Evolutionary conservation across 2,113 vertebrate species (phyloP).

Genomic region (Hippocampus abdominalis): DNA sequence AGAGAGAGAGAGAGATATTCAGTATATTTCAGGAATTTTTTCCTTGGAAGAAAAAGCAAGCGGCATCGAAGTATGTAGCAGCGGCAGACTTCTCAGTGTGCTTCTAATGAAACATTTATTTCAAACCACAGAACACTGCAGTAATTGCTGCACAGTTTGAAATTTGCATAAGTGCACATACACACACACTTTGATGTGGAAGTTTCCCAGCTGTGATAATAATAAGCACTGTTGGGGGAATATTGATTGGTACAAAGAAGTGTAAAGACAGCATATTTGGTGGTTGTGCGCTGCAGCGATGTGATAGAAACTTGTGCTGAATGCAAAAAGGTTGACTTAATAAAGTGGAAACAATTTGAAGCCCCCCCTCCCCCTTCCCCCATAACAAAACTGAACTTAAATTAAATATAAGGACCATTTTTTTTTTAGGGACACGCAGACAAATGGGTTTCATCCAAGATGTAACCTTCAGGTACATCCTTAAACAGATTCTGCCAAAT

Average conservation of each 20-base stretch:
- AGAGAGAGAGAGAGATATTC: background rate
- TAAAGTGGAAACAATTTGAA: constrained; percentile 16
- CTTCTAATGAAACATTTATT: constrained; percentile 4
- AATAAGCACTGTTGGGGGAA: constrained; percentile 26
- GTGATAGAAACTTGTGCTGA: constrained; percentile 26
- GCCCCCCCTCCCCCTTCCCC: background rate
- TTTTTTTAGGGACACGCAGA: background rate
- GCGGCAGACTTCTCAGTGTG: background rate
- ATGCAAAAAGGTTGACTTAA: constrained; percentile 5
- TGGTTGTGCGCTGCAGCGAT: constrained; percentile 26
- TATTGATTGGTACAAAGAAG: constrained; percentile 24
- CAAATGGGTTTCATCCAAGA: constrained; percentile 31
- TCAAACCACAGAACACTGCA: background rate
- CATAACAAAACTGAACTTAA: background rate
- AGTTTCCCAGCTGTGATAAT: constrained; percentile 21
- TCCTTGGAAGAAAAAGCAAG: background rate
- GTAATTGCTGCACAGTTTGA: background rate
- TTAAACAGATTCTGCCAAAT: too few species aligned
- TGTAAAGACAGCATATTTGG: constrained; percentile 33
- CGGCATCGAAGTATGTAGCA: background rate
- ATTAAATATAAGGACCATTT: background rate
- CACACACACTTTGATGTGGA: constrained; percentile 16
- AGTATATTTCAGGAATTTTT: background rate
- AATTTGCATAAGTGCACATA: constrained; percentile 4
- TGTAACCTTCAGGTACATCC: background rate